These are phyloP conservation scores for Campylomormyrus numenius DNA, from an alignment of 2,113 vertebrate species.

Conservation along the genomic window DNA sequence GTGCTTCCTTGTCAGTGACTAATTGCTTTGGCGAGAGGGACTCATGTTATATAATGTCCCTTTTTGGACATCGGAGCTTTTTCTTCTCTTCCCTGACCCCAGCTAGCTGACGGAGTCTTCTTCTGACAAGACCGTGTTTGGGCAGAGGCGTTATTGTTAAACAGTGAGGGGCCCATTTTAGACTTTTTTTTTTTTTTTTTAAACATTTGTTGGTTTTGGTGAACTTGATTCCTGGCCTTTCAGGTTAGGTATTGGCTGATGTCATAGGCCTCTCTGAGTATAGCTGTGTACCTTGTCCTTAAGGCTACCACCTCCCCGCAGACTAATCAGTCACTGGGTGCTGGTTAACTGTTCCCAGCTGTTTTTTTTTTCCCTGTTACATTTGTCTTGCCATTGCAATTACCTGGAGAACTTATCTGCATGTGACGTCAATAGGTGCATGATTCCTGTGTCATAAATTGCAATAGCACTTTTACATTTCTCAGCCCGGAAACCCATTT, in stretches of 20 bases:
- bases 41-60: slow-evolving; percentile 2
- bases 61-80: not conserved
- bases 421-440: not conserved
- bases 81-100: not conserved
- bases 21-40: not conserved
- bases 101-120: not conserved
- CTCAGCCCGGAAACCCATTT: not conserved
- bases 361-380: not conserved
- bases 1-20: slow-evolving; percentile 15
- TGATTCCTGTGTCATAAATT: not conserved
- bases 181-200: not conserved
- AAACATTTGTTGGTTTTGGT: not conserved
- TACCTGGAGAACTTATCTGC: not conserved
- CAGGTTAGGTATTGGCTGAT: not conserved
- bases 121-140: not conserved
- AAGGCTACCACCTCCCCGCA: not conserved
- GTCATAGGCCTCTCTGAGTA: not conserved
- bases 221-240: not conserved
- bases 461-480: not conserved
- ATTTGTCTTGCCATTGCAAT: not conserved
- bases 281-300: not conserved
- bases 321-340: not conserved
- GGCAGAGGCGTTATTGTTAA: not conserved
- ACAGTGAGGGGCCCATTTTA: not conserved
- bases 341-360: not conserved